Conservation (phyloP, 2,888 invertebrate species). For the Heliconius ethilla region DNA sequence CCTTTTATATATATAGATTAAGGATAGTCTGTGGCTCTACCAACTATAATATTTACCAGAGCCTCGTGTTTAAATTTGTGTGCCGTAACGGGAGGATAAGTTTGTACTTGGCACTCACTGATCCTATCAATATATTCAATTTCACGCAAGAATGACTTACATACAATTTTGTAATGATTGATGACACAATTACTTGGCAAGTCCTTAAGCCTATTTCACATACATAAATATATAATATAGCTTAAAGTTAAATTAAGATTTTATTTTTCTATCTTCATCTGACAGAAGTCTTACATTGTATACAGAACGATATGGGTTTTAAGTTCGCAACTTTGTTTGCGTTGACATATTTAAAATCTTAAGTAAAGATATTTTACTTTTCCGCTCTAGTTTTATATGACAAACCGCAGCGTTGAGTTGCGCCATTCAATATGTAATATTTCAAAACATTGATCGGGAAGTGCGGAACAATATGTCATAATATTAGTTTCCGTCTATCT, state of each 20-base stretch:
- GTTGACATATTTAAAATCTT: too few species aligned
- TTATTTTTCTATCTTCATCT: too few species aligned
- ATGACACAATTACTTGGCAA: conserved; percentile 10
- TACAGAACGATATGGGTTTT: too few species aligned
- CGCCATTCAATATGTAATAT: neutral
- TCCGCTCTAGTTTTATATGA: neutral
- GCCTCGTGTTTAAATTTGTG: neutral
- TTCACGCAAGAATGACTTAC: conserved; percentile 16
- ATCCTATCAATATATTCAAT: conserved; percentile 22
- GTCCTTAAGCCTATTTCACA: neutral
- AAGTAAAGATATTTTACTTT: neutral
- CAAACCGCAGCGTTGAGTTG: neutral
- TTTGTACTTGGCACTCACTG: neutral
- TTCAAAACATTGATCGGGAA: neutral
- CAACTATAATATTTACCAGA: neutral
- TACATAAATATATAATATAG: too few species aligned
- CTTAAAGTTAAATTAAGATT: too few species aligned
- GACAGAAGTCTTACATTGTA: too few species aligned
- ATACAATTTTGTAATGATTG: conserved; percentile 8
- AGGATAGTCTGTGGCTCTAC: neutral
- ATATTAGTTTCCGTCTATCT: neutral
- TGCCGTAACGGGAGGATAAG: neutral
- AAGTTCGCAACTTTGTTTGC: too few species aligned
- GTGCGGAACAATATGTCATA: neutral
- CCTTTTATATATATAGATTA: too few species aligned